Evolutionary conservation across 2,888 invertebrate genomes (phyloP).

Genomic region (Drosophila monieri): DNA sequence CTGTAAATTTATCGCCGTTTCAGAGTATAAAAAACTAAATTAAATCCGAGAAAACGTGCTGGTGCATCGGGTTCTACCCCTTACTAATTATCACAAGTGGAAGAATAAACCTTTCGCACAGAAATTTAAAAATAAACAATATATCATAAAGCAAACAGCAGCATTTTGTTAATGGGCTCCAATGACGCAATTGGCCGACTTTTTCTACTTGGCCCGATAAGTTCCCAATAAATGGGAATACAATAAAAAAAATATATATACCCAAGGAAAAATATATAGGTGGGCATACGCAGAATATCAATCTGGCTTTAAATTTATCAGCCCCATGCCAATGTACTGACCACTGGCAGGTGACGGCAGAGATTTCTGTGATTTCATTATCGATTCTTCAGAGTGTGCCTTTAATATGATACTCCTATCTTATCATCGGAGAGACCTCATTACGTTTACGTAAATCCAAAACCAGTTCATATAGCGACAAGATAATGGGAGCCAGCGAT

Average conservation of each 20-base stretch:
- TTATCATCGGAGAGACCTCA: slow-evolving; percentile 46
- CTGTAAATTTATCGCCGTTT: not conserved
- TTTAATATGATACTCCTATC: slow-evolving; percentile 42
- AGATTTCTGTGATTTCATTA: slow-evolving; percentile 62
- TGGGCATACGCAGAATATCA: slow-evolving; percentile 40
- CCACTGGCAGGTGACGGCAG: slow-evolving; percentile 49
- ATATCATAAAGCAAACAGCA: slow-evolving; percentile 33
- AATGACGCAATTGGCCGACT: slow-evolving; percentile 57
- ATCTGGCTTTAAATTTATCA: slow-evolving; percentile 48
- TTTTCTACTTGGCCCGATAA: slow-evolving; percentile 43
- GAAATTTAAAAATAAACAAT: slow-evolving; percentile 36
- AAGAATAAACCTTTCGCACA: slow-evolving; percentile 17
- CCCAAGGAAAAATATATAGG: slow-evolving; percentile 6
- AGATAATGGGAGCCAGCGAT: not conserved
- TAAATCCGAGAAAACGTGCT: slow-evolving; percentile 1
- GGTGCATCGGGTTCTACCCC: not conserved
- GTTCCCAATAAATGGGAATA: slow-evolving; percentile 30
- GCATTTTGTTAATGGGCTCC: slow-evolving; percentile 39
- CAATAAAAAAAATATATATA: not conserved
- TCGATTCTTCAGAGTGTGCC: slow-evolving; percentile 23
- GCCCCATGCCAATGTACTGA: slow-evolving; percentile 38
- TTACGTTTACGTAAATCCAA: slow-evolving; percentile 23
- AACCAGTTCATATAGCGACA: slow-evolving; percentile 22
- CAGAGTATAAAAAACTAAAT: not conserved
- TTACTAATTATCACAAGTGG: slow-evolving; percentile 19